Percentiles rank a stretch among this genome's conserved stretches.
Conservation (phyloP, 2,113 vertebrate genomes). For the Azemiops feae region DNA sequence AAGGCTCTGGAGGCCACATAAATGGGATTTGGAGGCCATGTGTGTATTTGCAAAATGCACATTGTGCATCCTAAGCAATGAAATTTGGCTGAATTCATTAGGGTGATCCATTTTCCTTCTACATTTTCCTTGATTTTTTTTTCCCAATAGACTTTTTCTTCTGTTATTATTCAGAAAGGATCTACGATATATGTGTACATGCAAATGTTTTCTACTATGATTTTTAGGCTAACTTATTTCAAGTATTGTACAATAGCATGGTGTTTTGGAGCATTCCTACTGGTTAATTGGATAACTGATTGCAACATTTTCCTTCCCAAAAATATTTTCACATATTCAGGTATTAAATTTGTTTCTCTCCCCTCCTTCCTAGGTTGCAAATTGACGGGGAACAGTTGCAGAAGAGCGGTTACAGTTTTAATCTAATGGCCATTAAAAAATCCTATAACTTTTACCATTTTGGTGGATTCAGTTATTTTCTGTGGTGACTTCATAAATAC, state of each 20-base stretch:
- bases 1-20: background rate
- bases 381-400: background rate
- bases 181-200: background rate
- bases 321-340: background rate
- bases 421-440: conserved; percentile 1
- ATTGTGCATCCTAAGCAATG: background rate
- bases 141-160: background rate
- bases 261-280: background rate
- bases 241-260: background rate
- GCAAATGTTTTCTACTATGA: background rate
- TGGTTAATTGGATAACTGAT: background rate
- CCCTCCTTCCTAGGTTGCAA: background rate
- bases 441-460: background rate
- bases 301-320: background rate
- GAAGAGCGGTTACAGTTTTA: background rate
- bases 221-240: background rate
- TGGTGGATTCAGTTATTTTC: background rate
- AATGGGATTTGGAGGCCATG: background rate
- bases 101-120: background rate
- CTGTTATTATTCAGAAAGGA: background rate
- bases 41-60: background rate
- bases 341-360: background rate
- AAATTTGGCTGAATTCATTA: background rate
- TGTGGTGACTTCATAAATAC: background rate
- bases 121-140: background rate